Evolutionary conservation across 2,888 invertebrate species (phyloP).

Genomic region (Plagiodera versicolora): DNA sequence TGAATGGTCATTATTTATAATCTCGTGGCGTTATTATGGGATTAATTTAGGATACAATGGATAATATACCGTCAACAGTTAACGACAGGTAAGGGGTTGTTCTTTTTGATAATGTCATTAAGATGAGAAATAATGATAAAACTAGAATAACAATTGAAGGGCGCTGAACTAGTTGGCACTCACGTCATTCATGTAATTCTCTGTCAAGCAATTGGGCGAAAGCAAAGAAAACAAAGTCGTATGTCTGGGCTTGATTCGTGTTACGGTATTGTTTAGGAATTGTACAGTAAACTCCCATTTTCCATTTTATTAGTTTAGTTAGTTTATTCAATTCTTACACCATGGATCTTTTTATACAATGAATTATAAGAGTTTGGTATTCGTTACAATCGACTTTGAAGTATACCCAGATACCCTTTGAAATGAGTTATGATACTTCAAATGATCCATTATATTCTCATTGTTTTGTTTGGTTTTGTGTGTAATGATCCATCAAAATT

Average conservation of each 20-base stretch:
- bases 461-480: not conserved
- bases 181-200: constrained; percentile 40
- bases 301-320: constrained; percentile 6
- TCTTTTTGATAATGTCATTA: constrained; percentile 3
- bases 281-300: constrained; percentile 23
- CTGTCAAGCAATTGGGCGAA: constrained; percentile 34
- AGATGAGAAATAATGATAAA: constrained; percentile 19
- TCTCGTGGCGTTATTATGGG: constrained; percentile 42
- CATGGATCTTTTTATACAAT: not conserved
- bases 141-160: constrained; percentile 32
- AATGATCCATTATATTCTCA: no score
- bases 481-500: not conserved
- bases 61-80: constrained; percentile 42
- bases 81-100: constrained; percentile 43
- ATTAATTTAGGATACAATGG: constrained; percentile 46
- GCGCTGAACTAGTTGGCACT: constrained; percentile 33
- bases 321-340: constrained; percentile 6
- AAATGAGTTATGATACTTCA: no score
- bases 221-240: constrained; percentile 32
- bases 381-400: no score
- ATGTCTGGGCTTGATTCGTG: constrained; percentile 31
- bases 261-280: constrained; percentile 41
- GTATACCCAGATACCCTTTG: no score
- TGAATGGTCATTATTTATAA: constrained; percentile 45
- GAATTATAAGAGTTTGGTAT: no score